Evolutionary conservation across 2,797 vertebrate genomes (phyloP), one percentile per base, ranked within the genome.

Genomic region (Amniataba percoides): DNA sequence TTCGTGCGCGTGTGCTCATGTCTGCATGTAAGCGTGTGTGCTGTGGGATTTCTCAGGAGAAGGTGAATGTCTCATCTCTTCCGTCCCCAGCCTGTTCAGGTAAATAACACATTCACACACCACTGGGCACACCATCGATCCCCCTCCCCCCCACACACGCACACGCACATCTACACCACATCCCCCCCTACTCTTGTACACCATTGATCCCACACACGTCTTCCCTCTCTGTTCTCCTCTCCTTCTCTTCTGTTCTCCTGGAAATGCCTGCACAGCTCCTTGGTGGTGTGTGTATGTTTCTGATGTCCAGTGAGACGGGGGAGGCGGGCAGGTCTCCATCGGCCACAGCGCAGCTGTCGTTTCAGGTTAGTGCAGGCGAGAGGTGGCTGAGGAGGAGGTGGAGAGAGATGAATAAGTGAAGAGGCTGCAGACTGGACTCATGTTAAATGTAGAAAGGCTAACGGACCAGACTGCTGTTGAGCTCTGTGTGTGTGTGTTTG

Each of bases 401-500:
- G 69, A 81, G 80, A 75, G 70, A 87, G 83, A 94, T 95, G 87
- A 95, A 95, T 95, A 92, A 95, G 91, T 95, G 88, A 95, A 90
- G 90, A 93, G 80, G 88, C 82, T 80, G 87, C 85, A 90, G 89
- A 88, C 91, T 90, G 88, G 93, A 94, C 95, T 95, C 96, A 95
- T 97, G 96, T 96, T 96, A 96, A 93, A 96, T 97, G 95, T 96
- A 97, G 95, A 96, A 96, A 96, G 94, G 94, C 96, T 96, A 96
- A 97, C 94, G 86, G 95, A 95, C 95, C 94, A 95, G 93, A 95
- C 93, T 91, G 92, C 93, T 90, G 94, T 93, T 96, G 95, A 95
- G 95, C 95, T 95, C 91, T 70, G 13, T 69, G n/a, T 60, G 15
- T 69, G 51, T 80, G 34, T 69, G 27, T 31, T 31, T 31, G 27